Evolutionary conservation across 2,888 invertebrate genomes (phyloP), one percentile per base, ranked within the genome.

Genomic region (Leuctra nigra): DNA sequence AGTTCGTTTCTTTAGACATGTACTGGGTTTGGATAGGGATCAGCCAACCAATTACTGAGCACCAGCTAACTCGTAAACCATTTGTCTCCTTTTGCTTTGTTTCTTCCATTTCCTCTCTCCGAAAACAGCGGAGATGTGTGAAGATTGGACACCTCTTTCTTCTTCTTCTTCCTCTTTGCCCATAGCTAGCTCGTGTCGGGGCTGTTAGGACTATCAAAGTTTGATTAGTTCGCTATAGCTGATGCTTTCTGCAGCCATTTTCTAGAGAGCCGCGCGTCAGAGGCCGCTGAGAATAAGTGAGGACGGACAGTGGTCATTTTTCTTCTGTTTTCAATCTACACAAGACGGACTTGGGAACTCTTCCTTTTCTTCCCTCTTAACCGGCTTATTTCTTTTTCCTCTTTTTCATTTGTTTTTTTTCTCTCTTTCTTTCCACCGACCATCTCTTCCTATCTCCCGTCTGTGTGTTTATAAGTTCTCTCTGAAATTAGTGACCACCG

Each of bases 141-240:
- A 58, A 58, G 55, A 58, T 59, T 56, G 59, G 59, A 58, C 58
- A 54, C 56, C 44, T 56, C 56, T 56, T 56, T 52, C 48, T 53
- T 44, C 47, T 55, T 36, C 48, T 46, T 55, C 36, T 44, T 25
- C 24, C 29, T 18, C 16, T 29, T 50, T 25, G 18, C 16, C 35
- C 16, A 24, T 44, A 44, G 16, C 11, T 4, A 35, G 50, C 50
- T 50, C 50, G 50, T 50, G 35, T 55, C 48, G 24, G 48, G 54
- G 55, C 59, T 55, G 59, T 60, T 57, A 56, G 55, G 61, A 60
- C 60, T 61, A 61, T 61, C 59, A 61, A 61, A 61, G 58, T 61
- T 61, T 61, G 61, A 61, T 61, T 61, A 61, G 61, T 61, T 61
- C 58, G 47, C 56, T 50, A 16, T n/a, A n/a, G n/a, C n/a, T n/a